Evolutionary conservation across 64 coral and sea anemone genomes (phyloP).

Genomic region (Actinia tenebrosa): DNA sequence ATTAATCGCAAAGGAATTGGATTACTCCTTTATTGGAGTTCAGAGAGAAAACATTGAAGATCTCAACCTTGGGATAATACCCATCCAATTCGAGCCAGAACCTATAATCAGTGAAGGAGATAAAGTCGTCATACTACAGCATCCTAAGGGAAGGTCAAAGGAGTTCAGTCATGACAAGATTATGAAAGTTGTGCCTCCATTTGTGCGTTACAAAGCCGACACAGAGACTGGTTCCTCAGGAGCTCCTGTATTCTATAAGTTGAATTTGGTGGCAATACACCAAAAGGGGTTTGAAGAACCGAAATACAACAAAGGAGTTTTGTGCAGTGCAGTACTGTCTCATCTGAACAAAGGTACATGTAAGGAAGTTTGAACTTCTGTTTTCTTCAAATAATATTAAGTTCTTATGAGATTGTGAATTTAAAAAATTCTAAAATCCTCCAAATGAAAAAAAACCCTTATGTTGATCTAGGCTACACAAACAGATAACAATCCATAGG

Average conservation of each 20-base stretch:
- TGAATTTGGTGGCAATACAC: conserved; percentile 62
- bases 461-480: too few relatives aligned
- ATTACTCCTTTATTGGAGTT: conserved; percentile 75
- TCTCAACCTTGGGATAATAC: conserved; percentile 34
- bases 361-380: conserved; percentile 22
- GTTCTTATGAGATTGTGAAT: too few relatives aligned
- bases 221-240: conserved; percentile 82
- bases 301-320: conserved; percentile 73
- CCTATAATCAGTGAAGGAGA: conserved; percentile 27
- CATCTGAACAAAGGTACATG: conserved; percentile 65
- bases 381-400: too few relatives aligned
- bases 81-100: conserved; percentile 60
- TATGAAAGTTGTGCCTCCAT: conserved; percentile 41
- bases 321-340: conserved; percentile 74
- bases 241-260: conserved; percentile 57
- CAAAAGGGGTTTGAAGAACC: conserved; percentile 74
- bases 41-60: conserved; percentile 42
- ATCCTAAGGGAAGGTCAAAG: conserved; percentile 72
- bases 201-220: conserved; percentile 76
- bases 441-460: too few relatives aligned
- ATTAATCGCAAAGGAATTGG: conserved; percentile 41
- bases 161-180: conserved; percentile 64
- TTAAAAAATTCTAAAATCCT: too few relatives aligned
- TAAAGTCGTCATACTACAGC: conserved; percentile 61
- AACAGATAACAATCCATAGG: too few relatives aligned